These are phyloP conservation scores for Acipenser transmontanus DNA, from an alignment of 2,797 vertebrate species.

Conservation along the genomic window DNA sequence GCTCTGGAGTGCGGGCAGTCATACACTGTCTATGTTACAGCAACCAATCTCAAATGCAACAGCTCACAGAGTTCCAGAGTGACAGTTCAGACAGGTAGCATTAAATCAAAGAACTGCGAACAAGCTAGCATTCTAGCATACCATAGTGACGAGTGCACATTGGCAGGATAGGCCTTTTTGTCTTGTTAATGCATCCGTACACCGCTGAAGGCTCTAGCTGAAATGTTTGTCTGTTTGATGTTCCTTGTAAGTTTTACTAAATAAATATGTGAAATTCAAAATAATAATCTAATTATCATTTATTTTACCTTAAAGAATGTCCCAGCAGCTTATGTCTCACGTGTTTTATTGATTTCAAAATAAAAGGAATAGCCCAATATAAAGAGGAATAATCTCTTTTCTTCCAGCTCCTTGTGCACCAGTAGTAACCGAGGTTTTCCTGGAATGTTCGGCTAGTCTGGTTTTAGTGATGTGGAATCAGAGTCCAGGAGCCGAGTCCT, in stretches of 20 bases:
- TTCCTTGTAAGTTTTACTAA: not conserved
- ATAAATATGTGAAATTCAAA: too few relatives aligned
- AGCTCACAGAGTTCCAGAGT: constrained; percentile 45
- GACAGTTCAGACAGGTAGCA: constrained; percentile 54
- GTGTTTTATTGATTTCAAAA: too few relatives aligned
- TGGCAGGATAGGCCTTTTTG: too few relatives aligned
- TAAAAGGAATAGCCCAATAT: too few relatives aligned
- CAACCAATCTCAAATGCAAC: constrained; percentile 58
- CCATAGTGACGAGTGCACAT: too few relatives aligned
- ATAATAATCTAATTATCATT: too few relatives aligned
- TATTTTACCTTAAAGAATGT: too few relatives aligned
- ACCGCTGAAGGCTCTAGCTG: too few relatives aligned
- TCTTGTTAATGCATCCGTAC: too few relatives aligned
- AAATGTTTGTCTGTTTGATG: not conserved
- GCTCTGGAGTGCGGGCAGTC: constrained; percentile 53
- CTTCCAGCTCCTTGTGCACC: constrained; percentile 53
- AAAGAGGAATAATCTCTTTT: not conserved
- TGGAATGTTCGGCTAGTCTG: constrained; percentile 53
- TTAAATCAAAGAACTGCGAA: not conserved
- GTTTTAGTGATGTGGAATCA: constrained; percentile 54
- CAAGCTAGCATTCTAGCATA: too few relatives aligned
- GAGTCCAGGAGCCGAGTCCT: constrained; percentile 32
- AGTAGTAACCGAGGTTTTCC: constrained; percentile 26
- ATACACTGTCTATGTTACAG: constrained; percentile 44
- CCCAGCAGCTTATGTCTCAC: too few relatives aligned